These are phyloP conservation scores for Megalops atlanticus DNA, from an alignment of 2,113 vertebrate species.

Conservation along the genomic window DNA sequence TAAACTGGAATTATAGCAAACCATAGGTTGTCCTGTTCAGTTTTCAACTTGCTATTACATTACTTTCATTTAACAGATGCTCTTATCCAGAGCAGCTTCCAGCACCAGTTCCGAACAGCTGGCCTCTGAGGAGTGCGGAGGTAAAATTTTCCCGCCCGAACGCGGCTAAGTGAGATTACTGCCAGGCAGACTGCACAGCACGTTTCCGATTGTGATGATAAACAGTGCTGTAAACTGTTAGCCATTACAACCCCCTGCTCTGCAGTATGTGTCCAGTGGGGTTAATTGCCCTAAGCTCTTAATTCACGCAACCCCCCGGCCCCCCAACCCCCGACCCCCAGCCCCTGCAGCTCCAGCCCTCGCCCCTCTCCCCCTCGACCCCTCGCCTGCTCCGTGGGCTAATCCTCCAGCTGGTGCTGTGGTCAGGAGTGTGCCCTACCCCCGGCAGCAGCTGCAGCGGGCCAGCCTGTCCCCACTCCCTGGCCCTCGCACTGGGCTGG, in stretches of 20 bases:
- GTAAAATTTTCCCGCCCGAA: too few relatives aligned
- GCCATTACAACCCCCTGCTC: constrained; percentile 46
- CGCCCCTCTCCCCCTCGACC: constrained; percentile 45
- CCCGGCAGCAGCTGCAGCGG: constrained; percentile 17
- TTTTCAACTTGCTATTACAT: too few relatives aligned
- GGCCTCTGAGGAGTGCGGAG: too few relatives aligned
- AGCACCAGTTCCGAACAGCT: too few relatives aligned
- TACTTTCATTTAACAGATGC: too few relatives aligned
- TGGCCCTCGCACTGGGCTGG: not conserved
- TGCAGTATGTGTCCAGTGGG: constrained; percentile 47
- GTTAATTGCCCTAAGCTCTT: constrained; percentile 64
- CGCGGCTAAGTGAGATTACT: not conserved
- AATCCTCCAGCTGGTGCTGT: constrained; percentile 66
- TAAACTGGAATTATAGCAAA: too few relatives aligned
- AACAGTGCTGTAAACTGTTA: constrained; percentile 28
- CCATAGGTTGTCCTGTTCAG: too few relatives aligned
- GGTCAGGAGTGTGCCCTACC: too few relatives aligned
- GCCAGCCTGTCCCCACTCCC: constrained; percentile 4
- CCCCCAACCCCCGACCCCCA: constrained; percentile 25
- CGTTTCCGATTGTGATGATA: not conserved
- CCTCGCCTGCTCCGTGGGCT: constrained; percentile 35
- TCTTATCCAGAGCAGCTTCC: too few relatives aligned
- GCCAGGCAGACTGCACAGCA: not conserved
- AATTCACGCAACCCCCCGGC: constrained; percentile 21
- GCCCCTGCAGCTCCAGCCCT: constrained; percentile 10